Evolutionary conservation across 1,140 invertebrate genomes (phyloP).

Genomic region (Pseudobourletiella spinata): DNA sequence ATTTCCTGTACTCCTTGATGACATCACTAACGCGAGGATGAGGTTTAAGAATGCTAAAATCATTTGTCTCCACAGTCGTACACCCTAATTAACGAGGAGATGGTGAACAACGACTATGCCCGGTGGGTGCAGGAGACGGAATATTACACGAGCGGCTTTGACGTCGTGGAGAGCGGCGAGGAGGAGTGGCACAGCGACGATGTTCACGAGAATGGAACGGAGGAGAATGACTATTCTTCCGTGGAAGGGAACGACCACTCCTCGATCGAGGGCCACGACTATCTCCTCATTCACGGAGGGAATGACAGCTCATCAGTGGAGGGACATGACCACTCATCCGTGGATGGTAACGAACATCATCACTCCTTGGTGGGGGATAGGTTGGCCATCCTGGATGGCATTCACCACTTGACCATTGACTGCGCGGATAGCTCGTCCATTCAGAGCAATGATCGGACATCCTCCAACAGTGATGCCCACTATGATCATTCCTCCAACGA

Average conservation of each 20-base stretch:
- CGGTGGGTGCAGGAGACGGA: conserved; percentile 9
- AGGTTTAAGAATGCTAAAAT: too few relatives aligned
- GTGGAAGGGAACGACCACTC: conserved; percentile 3
- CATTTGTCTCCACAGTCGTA: too few relatives aligned
- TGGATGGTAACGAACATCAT: background rate
- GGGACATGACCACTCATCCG: background rate
- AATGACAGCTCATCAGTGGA: conserved; percentile 1
- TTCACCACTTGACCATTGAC: background rate
- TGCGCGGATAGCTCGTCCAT: background rate
- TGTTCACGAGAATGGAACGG: background rate
- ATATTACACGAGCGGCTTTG: background rate
- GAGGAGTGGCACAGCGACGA: background rate
- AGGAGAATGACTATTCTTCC: conserved; percentile 3
- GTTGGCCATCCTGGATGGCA: background rate
- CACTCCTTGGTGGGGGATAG: background rate
- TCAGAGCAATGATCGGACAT: background rate
- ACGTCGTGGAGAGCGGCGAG: background rate
- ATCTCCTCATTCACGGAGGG: background rate
- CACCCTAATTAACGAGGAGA: conserved; percentile 27
- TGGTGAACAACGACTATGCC: conserved; percentile 15
- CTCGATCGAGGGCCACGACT: background rate
- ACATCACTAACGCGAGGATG: too few relatives aligned
- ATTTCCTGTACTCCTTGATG: too few relatives aligned
- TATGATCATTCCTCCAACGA: background rate
- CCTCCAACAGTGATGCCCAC: background rate